Percentiles rank a stretch among this genome's conserved stretches.
These are phyloP conservation scores for Apogon hyalosoma DNA, from an alignment of 2,797 vertebrate species.

Conservation along the genomic window DNA sequence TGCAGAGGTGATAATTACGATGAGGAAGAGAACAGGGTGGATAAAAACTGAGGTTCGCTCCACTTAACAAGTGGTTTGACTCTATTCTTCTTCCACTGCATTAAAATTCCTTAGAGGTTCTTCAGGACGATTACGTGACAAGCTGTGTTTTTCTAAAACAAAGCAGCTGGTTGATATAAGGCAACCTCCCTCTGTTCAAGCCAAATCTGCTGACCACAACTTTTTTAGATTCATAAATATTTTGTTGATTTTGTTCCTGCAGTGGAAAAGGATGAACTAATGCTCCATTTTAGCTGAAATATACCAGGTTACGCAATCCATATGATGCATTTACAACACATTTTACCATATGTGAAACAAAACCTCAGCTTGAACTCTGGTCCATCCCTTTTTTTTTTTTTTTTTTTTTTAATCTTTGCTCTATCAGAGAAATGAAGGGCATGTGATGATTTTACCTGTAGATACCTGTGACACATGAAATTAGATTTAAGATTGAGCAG, in stretches of 20 bases:
- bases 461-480: slow-evolving; percentile 35
- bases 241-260: slow-evolving; percentile 55
- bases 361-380: slow-evolving; percentile 55
- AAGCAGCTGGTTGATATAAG: slow-evolving; percentile 76
- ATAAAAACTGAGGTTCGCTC: slow-evolving; percentile 58
- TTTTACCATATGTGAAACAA: slow-evolving; percentile 68
- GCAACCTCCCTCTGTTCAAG: slow-evolving; percentile 44
- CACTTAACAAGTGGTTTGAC: slow-evolving; percentile 70
- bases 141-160: slow-evolving; percentile 79
- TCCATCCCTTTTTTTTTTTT: slow-evolving; percentile 7
- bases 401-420: neutral
- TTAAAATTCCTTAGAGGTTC: slow-evolving; percentile 74
- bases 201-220: slow-evolving; percentile 64
- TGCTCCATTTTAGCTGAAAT: slow-evolving; percentile 36
- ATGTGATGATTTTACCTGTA: slow-evolving; percentile 20
- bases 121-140: slow-evolving; percentile 75
- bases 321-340: slow-evolving; percentile 59
- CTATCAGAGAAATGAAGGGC: slow-evolving; percentile 30
- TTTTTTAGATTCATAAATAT: slow-evolving; percentile 65
- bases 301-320: slow-evolving; percentile 49
- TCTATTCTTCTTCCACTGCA: slow-evolving; percentile 69
- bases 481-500: slow-evolving; percentile 21
- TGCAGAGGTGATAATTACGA: slow-evolving; percentile 56
- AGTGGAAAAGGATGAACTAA: slow-evolving; percentile 57
- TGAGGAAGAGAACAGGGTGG: slow-evolving; percentile 52